Evolutionary conservation across 2,113 vertebrate genomes (phyloP).

Genomic region (Ageneiosus marmoratus): DNA sequence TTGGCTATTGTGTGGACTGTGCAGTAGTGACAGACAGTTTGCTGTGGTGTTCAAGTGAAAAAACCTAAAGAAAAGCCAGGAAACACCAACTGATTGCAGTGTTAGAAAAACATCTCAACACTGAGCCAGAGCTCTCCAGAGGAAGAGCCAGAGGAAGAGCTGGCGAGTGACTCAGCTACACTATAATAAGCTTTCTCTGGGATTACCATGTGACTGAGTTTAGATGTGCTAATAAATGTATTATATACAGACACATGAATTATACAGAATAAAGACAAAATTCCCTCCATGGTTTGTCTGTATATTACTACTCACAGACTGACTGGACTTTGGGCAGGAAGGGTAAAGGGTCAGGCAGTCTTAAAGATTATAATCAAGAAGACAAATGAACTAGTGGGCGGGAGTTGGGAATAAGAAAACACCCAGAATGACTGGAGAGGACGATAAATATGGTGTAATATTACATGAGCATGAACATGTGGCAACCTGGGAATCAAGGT

Average conservation of each 20-base stretch:
- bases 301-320: neutral
- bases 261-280: neutral
- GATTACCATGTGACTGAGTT: neutral
- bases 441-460: neutral
- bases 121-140: neutral
- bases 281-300: neutral
- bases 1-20: neutral
- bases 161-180: neutral
- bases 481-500: neutral
- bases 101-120: slow-evolving; percentile 49
- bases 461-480: neutral
- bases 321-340: neutral
- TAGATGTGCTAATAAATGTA: neutral
- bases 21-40: neutral
- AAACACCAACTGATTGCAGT: slow-evolving; percentile 54
- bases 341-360: neutral
- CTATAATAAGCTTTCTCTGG: neutral
- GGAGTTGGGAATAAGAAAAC: neutral
- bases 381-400: slow-evolving; percentile 9
- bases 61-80: slow-evolving; percentile 55
- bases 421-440: neutral
- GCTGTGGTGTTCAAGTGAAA: neutral
- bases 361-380: neutral
- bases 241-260: neutral
- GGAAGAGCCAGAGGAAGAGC: slow-evolving; percentile 15